Percentiles rank a stretch among this genome's conserved stretches.
These are phyloP conservation scores for Laspeyria flexula DNA, from an alignment of 2,888 invertebrate genomes.

Conservation along the genomic window DNA sequence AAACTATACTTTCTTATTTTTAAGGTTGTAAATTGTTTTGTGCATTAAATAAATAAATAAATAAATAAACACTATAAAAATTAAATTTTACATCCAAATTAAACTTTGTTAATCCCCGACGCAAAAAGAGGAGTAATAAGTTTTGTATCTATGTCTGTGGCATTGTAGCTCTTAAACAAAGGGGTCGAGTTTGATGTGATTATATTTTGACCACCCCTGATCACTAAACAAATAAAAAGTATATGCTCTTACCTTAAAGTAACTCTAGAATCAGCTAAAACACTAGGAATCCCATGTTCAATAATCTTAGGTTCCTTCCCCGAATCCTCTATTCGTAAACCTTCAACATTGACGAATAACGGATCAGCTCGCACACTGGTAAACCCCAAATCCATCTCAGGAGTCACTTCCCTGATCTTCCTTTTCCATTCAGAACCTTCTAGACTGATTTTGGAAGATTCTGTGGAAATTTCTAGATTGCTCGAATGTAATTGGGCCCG, in stretches of 20 bases:
- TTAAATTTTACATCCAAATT: too few species aligned
- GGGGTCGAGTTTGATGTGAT: too few species aligned
- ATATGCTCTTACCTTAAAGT: constrained; percentile 74
- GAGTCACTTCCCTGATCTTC: constrained; percentile 36
- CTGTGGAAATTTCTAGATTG: not conserved
- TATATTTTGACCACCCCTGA: too few species aligned
- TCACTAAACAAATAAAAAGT: not conserved
- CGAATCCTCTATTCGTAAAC: constrained; percentile 86
- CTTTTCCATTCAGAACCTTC: constrained; percentile 5
- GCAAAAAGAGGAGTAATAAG: too few species aligned
- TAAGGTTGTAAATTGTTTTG: too few species aligned
- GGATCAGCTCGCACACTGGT: constrained; percentile 47
- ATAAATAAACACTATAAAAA: too few species aligned
- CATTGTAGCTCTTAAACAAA: too few species aligned
- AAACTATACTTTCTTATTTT: too few species aligned
- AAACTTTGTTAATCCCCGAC: too few species aligned
- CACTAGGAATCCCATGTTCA: constrained; percentile 88
- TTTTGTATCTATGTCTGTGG: too few species aligned
- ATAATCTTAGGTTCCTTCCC: constrained; percentile 84
- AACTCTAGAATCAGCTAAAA: constrained; percentile 87
- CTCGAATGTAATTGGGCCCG: not conserved
- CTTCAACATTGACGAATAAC: constrained; percentile 70
- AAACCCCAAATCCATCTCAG: constrained; percentile 42
- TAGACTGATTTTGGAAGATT: not conserved
- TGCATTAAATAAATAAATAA: too few species aligned